Conservation (phyloP, 2,113 vertebrate species). For the Gila orcuttii region DNA sequence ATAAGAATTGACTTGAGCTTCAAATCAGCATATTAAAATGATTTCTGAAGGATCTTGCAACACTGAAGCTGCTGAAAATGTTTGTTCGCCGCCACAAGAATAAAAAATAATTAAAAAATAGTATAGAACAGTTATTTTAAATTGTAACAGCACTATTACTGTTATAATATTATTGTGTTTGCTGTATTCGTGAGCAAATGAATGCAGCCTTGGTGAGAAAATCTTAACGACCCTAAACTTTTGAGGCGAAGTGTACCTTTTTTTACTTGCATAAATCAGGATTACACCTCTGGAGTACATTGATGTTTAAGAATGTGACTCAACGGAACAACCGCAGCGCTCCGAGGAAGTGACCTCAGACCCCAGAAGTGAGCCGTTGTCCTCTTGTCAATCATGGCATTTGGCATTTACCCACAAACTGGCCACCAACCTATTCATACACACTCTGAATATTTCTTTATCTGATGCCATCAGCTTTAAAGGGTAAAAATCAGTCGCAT, state of each 20-base stretch:
- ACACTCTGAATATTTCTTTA: not conserved
- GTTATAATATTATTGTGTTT: not conserved
- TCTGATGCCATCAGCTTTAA: constrained; percentile 10
- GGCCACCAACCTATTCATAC: not conserved
- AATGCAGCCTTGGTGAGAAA: not conserved
- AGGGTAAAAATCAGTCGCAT: constrained; percentile 33
- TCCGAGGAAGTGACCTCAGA: constrained; percentile 13
- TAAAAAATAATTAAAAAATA: not conserved
- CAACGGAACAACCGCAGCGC: not conserved
- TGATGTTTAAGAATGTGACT: not conserved
- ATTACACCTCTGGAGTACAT: not conserved
- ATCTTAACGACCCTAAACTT: not conserved
- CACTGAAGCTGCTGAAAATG: not conserved
- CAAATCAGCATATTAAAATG: not conserved
- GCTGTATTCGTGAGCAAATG: not conserved
- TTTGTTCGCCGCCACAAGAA: not conserved
- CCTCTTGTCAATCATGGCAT: not conserved
- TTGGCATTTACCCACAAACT: not conserved
- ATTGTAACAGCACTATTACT: not conserved
- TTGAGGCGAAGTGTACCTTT: not conserved
- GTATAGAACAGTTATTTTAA: not conserved
- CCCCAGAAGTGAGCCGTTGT: not conserved
- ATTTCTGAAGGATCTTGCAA: not conserved
- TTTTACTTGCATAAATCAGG: not conserved
- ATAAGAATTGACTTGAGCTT: not conserved